phyloP scores from a whole-genome alignment of 2,888 invertebrate species.

The Nomada fucata region DNA sequence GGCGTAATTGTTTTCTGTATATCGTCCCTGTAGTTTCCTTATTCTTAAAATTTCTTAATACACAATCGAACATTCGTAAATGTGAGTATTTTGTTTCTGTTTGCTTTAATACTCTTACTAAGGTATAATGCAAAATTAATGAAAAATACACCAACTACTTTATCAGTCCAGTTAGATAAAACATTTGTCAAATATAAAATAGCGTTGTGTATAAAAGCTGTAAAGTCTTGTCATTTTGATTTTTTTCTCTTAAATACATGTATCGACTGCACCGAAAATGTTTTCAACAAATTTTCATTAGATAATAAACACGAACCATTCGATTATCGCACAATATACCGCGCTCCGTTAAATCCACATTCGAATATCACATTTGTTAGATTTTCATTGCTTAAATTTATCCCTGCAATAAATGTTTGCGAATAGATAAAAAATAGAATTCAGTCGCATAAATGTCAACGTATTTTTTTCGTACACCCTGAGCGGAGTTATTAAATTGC shows the following conservation, averaged over 20 bases:
- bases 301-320: not conserved
- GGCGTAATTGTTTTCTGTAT: not conserved
- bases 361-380: not conserved
- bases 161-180: not conserved
- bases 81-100: not conserved
- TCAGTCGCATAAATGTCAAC: conserved; percentile 32
- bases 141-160: not conserved
- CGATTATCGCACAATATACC: not conserved
- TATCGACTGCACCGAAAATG: conserved; percentile 19
- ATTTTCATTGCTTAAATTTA: conserved; percentile 1
- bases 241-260: not conserved
- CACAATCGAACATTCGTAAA: not conserved
- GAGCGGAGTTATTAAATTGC: conserved; percentile 38
- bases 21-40: not conserved
- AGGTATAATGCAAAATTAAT: conserved; percentile 3
- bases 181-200: not conserved
- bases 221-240: not conserved
- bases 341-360: not conserved
- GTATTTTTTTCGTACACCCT: conserved; percentile 40
- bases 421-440: not conserved
- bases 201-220: not conserved
- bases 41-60: conserved; percentile 6
- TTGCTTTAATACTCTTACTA: not conserved
- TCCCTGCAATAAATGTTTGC: not conserved
- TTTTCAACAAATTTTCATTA: conserved; percentile 1